Evolutionary conservation across 1,140 invertebrate genomes (phyloP), one percentile per base, ranked within the genome.

Genomic region (Drosophila watanabei): DNA sequence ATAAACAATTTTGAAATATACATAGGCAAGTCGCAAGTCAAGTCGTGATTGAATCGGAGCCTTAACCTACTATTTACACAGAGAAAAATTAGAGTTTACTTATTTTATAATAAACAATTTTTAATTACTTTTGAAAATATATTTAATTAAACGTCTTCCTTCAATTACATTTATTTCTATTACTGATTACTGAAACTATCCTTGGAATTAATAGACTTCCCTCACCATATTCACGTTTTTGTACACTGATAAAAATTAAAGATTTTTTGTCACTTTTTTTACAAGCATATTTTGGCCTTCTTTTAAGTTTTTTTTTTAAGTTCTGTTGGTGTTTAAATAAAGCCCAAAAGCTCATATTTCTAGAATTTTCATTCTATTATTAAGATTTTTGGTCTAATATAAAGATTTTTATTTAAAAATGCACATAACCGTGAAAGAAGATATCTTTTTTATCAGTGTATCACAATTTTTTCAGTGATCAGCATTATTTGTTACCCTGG

Each of bases 1-100:
- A 81, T 89, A 89, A 89, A 89, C 85, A 88, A 75, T 81, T 81
- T 65, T 41, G 32, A 14, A 35, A 13, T 35, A 45, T 35, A n/a
- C 41, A 66, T 18, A 24, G 46, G n/a, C 32, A 28, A 30, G 66
- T 32, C 66, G 24, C 32, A 28, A 30, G 66, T 32, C 66, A 30
- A 72, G 68, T 39, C 43, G 32, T 30, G 57, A 48, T 68, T 68
- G 43, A 62, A 62, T 20, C 18, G 14, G n/a, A 46, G 65, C 30
- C 59, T 37, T 52, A 52, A n/a, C 13, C 32, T 10, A 16, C 0
- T 37, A 37, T 24, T 16, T 20, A 57, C 54, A 57, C 8, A 28
- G 54, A 6, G 14, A 28, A 0, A 57, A 57, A 57, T n/a, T 0
- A 1, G 6, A 24, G 24, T 24, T 24, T 24, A 2, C 24, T 7